These are phyloP conservation scores for Cerastis leucographa DNA, from an alignment of 2,888 invertebrate species.

Conservation along the genomic window DNA sequence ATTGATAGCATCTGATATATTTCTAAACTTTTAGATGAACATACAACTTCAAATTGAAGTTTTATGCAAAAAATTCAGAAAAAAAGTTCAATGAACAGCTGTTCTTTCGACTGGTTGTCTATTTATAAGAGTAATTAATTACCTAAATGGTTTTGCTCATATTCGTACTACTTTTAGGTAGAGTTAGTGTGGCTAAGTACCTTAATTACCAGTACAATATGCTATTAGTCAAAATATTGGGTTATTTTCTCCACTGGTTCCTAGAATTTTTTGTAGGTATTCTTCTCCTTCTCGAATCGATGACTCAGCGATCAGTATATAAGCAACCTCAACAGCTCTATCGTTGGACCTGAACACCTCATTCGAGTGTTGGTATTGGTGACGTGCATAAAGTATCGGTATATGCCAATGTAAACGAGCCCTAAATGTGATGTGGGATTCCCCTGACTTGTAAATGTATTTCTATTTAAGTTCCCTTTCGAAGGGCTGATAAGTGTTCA, in stretches of 20 bases:
- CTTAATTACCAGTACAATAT: background rate
- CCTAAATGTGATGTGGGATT: slow-evolving; percentile 7
- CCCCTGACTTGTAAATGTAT: slow-evolving; percentile 6
- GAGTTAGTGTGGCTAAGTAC: background rate
- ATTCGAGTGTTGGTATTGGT: background rate
- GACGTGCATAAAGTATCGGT: background rate
- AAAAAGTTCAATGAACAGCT: slow-evolving; percentile 1
- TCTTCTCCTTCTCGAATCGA: background rate
- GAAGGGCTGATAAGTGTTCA: background rate
- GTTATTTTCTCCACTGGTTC: background rate
- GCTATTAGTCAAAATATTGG: background rate
- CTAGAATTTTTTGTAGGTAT: background rate
- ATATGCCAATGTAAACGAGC: background rate
- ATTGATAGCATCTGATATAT: background rate
- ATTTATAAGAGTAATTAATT: background rate
- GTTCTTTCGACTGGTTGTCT: background rate
- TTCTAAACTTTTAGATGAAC: background rate
- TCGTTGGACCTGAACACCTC: background rate
- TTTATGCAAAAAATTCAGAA: background rate
- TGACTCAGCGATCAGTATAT: background rate
- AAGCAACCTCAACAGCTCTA: background rate
- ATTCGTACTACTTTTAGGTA: background rate
- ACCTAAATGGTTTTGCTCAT: background rate
- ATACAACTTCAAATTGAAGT: background rate
- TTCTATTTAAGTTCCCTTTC: background rate